Evolutionary conservation across 2,888 invertebrate species (phyloP).

Genomic region (Escarpia spicata): DNA sequence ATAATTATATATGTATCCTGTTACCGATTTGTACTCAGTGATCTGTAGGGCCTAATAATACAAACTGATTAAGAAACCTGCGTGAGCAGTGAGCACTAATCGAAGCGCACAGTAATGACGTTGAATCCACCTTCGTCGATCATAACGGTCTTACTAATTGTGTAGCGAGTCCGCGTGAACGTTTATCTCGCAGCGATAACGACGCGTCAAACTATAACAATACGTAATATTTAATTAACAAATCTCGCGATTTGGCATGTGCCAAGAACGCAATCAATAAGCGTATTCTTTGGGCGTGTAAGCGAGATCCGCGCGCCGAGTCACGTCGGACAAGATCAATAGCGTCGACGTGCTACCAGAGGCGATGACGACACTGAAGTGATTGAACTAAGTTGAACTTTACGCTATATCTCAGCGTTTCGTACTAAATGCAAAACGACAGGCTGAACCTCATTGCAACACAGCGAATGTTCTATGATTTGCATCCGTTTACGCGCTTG

Average conservation of each 20-base stretch:
- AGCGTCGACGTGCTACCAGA: neutral
- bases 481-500: neutral
- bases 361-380: neutral
- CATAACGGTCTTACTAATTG: neutral
- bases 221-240: neutral
- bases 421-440: neutral
- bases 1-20: too few species aligned
- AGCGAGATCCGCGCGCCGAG: neutral
- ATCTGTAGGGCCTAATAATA: neutral
- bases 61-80: neutral
- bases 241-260: neutral
- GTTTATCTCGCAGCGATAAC: too few species aligned
- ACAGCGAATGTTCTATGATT: neutral
- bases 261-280: neutral
- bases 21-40: neutral
- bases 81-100: neutral
- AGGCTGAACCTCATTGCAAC: neutral
- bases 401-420: neutral
- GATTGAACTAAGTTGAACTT: too few species aligned
- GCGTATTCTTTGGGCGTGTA: neutral
- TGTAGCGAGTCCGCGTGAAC: neutral
- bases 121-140: neutral
- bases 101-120: neutral
- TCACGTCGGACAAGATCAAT: neutral
- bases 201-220: neutral